Evolutionary conservation across 2,113 vertebrate species (phyloP), one percentile per base, ranked within the genome.

Genomic region (Scortum barcoo): DNA sequence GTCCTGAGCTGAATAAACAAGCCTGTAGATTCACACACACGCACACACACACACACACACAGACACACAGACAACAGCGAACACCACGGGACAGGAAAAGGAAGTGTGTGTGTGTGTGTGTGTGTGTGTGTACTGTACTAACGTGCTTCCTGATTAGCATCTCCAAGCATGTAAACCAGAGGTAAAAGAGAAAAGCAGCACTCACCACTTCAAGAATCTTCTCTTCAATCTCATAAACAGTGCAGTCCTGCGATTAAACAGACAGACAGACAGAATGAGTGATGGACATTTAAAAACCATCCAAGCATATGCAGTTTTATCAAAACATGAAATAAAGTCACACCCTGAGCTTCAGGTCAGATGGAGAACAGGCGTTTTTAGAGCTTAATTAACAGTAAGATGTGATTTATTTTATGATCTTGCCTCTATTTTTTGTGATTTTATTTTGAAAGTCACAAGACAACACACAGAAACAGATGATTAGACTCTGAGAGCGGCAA

Each of bases 151-250:
- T n/a, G 24, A 65, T 84, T 28, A 24, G 1, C 53, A 48, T 72
- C 54, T 85, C 30, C 7, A 24, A 67, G 58, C 36, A 68, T 44
- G 40, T 42, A 62, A 20, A 53, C 33, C 95, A 96, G 90, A 90
- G 88, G 88, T 74, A 48, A 44, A 76, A 33, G 30, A n/a, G 13
- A 78, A 56, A 74, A 91, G 0, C 0, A 14, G 70, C 82, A 96
- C 98, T 98, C 95, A 99, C 98, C 87, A 99, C 97, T 91, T 94
- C 95, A 90, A 98, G 92, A 91, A 98, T 98, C 95, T 97, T 98
- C 91, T 99, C 97, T 85, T 99, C 98, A 95, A 99, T 99, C 92
- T 98, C 96, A 75, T 95, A 96, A 42, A 99, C 93, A 30, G 95
- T 95, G 84, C 95, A 98, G 85, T 99, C 96, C 98, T 99, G 95